A percentile compares a stretch with the other conserved stretches of the same genome.
Conservation (phyloP, 1,140 invertebrate species). For the Proctacanthus coquilletti region DNA sequence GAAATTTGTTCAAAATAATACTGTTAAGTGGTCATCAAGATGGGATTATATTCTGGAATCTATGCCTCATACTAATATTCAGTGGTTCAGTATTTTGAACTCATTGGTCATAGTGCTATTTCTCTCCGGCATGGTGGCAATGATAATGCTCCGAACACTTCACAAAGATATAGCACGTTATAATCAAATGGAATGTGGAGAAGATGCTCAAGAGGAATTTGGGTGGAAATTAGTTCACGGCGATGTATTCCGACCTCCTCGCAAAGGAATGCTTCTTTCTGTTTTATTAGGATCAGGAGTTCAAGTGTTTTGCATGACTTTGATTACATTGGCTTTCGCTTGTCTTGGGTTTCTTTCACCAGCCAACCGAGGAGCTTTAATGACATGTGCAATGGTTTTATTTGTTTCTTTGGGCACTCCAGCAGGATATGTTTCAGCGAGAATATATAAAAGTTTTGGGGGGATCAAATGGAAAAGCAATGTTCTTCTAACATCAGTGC, state of each 20-base stretch:
- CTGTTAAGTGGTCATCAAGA: conserved; percentile 93
- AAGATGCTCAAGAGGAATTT: conserved; percentile 96
- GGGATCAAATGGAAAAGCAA: conserved; percentile 98
- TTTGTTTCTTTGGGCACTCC: conserved; percentile 91
- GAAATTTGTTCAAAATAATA: conserved; percentile 61
- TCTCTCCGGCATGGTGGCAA: conserved; percentile 96
- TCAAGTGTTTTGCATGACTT: conserved; percentile 71
- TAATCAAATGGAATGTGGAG: conserved; percentile 90
- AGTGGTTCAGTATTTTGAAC: conserved; percentile 94
- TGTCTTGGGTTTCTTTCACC: conserved; percentile 96
- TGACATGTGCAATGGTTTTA: conserved; percentile 93
- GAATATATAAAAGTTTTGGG: conserved; percentile 96
- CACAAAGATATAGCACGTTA: conserved; percentile 98
- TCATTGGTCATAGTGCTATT: conserved; percentile 80
- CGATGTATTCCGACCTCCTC: conserved; percentile 88
- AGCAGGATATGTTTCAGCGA: conserved; percentile 88
- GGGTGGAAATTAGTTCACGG: conserved; percentile 98
- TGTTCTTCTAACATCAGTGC: conserved; percentile 85
- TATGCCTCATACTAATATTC: conserved; percentile 96
- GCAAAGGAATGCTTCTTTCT: conserved; percentile 89
- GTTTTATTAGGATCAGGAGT: conserved; percentile 89
- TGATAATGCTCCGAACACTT: conserved; percentile 93
- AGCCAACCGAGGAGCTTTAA: conserved; percentile 92
- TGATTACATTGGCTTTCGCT: conserved; percentile 80
- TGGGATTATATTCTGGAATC: conserved; percentile 99